Base-by-base conservation (phyloP, 2,113 vertebrate genomes). In the Tragelaphus imberbis region DNA sequence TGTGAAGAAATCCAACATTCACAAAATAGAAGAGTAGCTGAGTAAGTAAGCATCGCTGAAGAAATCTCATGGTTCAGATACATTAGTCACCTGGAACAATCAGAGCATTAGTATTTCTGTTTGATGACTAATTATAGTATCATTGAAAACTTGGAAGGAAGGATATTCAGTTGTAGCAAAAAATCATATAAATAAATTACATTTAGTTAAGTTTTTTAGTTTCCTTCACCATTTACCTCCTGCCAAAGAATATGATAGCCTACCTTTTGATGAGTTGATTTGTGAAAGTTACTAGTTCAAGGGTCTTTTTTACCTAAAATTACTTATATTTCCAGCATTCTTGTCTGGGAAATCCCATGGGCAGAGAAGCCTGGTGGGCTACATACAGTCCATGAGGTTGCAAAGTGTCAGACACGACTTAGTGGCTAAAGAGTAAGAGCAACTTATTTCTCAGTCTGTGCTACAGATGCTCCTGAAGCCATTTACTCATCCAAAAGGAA, bases 251-350 rank as follows among this genome's bases (percentile, higher is more conserved):
- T 36, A 55, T 27, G 3, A 71, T 51, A 68, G 21, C 3, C 12
- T 53, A 61, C 2, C 4, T 86, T 91, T 90, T 51, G 84, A 87
- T 2, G 49, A 91, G 7, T 71, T 92, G 63, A 94, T 79, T 84
- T 88, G 21, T 28, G 84, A 21, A 96, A 80, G n/a, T 81, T 33
- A 36, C 16, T 65, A 77, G 19, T 77, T 89, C 40, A 95, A 94
- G 9, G 81, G 1, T 1, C 0, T 58, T 58, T 58, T 95, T 95
- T 30, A 91, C 17, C 7, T 85, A 49, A 93, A 56, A 59, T 87
- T 55, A 65, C 27, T 33, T 81, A 55, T 58, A 84, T 61, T 44
- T 80, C 2, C 71, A 77, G 71, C 23, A 77, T 77, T 36, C 36
- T 77, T 77, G 7, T 25, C 71, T 77, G 71, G 12, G 71, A 77